A percentile compares a stretch with the other conserved stretches of the same genome.
These are phyloP conservation scores for Listrodromus nycthemerus DNA, from an alignment of 2,888 invertebrate species.

Conservation along the genomic window DNA sequence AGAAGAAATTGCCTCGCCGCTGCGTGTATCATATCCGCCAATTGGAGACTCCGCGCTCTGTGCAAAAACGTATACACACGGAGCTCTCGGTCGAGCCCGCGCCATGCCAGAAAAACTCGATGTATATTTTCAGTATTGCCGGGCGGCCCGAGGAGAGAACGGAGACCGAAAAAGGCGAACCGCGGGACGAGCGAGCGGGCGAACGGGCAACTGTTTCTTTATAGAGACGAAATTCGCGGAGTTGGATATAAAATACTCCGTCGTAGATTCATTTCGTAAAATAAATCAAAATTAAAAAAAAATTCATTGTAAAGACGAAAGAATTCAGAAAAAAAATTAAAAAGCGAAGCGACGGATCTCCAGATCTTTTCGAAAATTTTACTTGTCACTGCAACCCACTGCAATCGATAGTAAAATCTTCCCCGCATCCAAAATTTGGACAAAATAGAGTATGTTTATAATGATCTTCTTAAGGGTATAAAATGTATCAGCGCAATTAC, in stretches of 20 bases:
- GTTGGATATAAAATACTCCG: not conserved
- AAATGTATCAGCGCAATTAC: too few relatives aligned
- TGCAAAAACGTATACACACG: slow-evolving; percentile 13
- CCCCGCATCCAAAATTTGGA: too few relatives aligned
- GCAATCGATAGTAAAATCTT: too few relatives aligned
- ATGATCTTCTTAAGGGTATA: too few relatives aligned
- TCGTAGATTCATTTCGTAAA: not conserved
- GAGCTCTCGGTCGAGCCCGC: not conserved
- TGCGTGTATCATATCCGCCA: slow-evolving; percentile 58
- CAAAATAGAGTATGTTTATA: too few relatives aligned
- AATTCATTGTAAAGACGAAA: not conserved
- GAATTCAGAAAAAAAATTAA: not conserved
- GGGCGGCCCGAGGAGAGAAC: not conserved
- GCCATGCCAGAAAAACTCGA: not conserved
- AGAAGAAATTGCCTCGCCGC: slow-evolving; percentile 48
- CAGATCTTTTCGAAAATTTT: too few relatives aligned
- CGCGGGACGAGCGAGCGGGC: not conserved
- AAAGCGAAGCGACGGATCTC: not conserved
- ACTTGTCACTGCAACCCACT: too few relatives aligned
- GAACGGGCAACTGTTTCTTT: not conserved
- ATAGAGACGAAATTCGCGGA: not conserved
- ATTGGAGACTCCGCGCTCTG: slow-evolving; percentile 29
- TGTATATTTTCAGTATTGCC: slow-evolving; percentile 24
- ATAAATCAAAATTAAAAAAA: not conserved
- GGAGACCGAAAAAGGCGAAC: slow-evolving; percentile 8